These are phyloP conservation scores for Drosophila rhopaloa DNA, from an alignment of 1,140 invertebrate genomes.

Conservation along the genomic window DNA sequence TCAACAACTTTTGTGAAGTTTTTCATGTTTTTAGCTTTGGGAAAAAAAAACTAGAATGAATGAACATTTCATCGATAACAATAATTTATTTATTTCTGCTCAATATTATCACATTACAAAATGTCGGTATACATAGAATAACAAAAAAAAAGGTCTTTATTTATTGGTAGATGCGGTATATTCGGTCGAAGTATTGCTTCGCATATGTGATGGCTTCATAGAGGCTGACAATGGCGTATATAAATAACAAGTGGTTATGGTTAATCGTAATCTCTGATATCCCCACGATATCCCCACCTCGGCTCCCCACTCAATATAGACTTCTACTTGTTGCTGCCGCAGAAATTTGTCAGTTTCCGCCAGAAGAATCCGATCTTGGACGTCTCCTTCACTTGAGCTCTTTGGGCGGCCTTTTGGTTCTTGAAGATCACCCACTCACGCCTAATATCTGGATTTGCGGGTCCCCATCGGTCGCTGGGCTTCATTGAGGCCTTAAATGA, in stretches of 20 bases:
- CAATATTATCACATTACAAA: constrained; percentile 28
- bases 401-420: constrained; percentile 71
- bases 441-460: constrained; percentile 85
- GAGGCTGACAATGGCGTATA: constrained; percentile 50
- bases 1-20: no score
- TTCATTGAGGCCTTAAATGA: constrained; percentile 85
- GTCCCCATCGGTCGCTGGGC: constrained; percentile 87
- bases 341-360: constrained; percentile 68
- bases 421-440: constrained; percentile 87
- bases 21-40: no score
- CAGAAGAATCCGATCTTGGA: constrained; percentile 68
- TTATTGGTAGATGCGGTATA: constrained; percentile 17
- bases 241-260: constrained; percentile 37
- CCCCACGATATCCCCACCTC: constrained; percentile 5
- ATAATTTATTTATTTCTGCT: constrained; percentile 49
- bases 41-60: no score
- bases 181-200: constrained; percentile 32
- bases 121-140: constrained; percentile 10
- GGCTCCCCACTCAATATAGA: not conserved
- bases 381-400: constrained; percentile 29
- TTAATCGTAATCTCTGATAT: constrained; percentile 44
- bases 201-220: constrained; percentile 51
- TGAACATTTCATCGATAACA: constrained; percentile 6
- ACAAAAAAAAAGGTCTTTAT: constrained; percentile 11
- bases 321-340: constrained; percentile 46